A percentile compares a stretch with the other conserved stretches of the same genome.
Evolutionary conservation across 2,113 vertebrate species (phyloP).

Genomic region (Ailuropoda melanoleuca): DNA sequence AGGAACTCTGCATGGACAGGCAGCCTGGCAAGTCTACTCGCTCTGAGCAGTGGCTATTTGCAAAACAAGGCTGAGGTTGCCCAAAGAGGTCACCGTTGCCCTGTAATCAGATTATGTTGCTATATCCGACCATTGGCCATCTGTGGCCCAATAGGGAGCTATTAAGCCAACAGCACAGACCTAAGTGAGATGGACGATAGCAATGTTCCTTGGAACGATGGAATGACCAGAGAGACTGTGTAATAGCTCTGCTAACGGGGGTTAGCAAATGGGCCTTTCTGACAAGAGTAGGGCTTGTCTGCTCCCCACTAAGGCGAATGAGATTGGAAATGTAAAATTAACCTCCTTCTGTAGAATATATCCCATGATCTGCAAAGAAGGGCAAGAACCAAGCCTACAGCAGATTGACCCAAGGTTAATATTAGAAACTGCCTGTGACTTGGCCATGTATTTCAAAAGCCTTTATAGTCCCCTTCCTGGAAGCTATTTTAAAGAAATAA

Average conservation of each 20-base stretch:
- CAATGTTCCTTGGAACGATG: neutral
- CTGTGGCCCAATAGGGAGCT: conserved; percentile 34
- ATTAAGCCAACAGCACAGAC: conserved; percentile 11
- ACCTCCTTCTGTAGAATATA: neutral
- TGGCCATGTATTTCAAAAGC: neutral
- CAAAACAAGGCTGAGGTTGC: neutral
- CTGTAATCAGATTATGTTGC: conserved; percentile 37
- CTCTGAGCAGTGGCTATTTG: neutral
- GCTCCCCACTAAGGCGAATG: neutral
- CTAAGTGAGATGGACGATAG: conserved; percentile 54
- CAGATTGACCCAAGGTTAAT: neutral
- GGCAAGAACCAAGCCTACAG: neutral
- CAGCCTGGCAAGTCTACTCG: neutral
- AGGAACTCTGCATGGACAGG: neutral
- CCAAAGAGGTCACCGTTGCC: conserved; percentile 17
- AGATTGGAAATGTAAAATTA: neutral
- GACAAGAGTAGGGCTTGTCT: neutral
- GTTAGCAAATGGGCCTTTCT: neutral
- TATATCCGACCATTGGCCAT: neutral
- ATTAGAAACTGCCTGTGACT: neutral
- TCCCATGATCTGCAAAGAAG: neutral
- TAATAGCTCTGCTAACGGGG: neutral
- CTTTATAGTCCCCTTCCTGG: neutral
- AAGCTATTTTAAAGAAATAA: neutral
- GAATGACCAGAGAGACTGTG: neutral